Evolutionary conservation across 1,140 invertebrate genomes (phyloP).

Genomic region (Holotrichia oblita): DNA sequence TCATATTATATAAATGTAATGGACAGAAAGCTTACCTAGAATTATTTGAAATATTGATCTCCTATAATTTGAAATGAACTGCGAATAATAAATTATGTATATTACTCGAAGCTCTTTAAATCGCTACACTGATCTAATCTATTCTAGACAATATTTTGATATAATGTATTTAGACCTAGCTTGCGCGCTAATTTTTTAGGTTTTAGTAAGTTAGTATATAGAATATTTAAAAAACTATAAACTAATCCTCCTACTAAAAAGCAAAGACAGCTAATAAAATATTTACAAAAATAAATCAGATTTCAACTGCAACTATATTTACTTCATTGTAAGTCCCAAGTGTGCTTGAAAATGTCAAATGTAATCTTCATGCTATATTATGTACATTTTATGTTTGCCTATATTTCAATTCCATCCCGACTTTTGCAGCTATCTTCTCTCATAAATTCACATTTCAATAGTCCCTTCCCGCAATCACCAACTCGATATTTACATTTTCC

Average conservation of each 20-base stretch:
- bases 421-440: slow-evolving; percentile 1
- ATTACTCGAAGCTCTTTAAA: too few relatives aligned
- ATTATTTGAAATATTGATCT: too few relatives aligned
- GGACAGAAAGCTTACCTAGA: too few relatives aligned
- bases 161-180: too few relatives aligned
- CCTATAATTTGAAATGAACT: too few relatives aligned
- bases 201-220: too few relatives aligned
- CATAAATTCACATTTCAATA: slow-evolving; percentile 17
- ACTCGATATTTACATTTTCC: slow-evolving; percentile 16
- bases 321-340: neutral
- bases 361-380: neutral
- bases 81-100: too few relatives aligned
- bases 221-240: too few relatives aligned
- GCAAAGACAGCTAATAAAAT: neutral
- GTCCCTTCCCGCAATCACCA: neutral
- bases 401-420: neutral
- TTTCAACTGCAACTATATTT: neutral
- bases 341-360: neutral
- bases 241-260: neutral
- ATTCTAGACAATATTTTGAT: too few relatives aligned
- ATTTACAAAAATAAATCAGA: neutral
- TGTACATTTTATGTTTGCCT: slow-evolving; percentile 1
- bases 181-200: too few relatives aligned
- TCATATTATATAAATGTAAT: too few relatives aligned
- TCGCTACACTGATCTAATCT: too few relatives aligned